These are phyloP conservation scores for Malacoctenus gilli DNA, from an alignment of 2,797 vertebrate species.

Conservation along the genomic window DNA sequence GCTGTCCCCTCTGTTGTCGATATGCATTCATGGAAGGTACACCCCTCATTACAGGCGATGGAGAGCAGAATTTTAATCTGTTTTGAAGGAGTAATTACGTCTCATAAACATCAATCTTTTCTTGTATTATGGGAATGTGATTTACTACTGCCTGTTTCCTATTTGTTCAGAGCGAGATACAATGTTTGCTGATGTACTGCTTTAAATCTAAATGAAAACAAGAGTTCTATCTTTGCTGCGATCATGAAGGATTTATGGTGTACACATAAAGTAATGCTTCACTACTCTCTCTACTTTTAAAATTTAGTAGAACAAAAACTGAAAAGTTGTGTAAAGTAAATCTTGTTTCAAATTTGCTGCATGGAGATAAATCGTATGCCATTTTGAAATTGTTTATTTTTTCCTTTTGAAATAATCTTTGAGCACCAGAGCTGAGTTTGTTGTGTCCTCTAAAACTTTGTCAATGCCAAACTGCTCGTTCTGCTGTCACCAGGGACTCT, in stretches of 20 bases:
- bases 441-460: no score
- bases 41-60: constrained; percentile 35
- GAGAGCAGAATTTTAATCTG: constrained; percentile 47
- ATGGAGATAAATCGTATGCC: no score
- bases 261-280: not conserved
- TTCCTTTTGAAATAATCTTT: no score
- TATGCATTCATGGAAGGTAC: constrained; percentile 45
- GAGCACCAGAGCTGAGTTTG: no score
- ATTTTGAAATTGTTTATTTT: no score
- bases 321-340: not conserved
- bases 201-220: constrained; percentile 12
- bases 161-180: constrained; percentile 13
- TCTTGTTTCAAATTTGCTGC: no score
- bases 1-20: constrained; percentile 41
- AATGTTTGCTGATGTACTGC: constrained; percentile 13
- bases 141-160: constrained; percentile 2
- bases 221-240: not conserved
- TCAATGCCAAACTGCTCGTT: no score
- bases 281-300: not conserved
- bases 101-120: constrained; percentile 37
- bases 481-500: no score
- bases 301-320: no score
- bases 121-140: constrained; percentile 33
- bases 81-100: constrained; percentile 59
- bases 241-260: constrained; percentile 18